Evolutionary conservation across 2,797 vertebrate species (phyloP).

Genomic region (Ptychobarbus kaznakovi): DNA sequence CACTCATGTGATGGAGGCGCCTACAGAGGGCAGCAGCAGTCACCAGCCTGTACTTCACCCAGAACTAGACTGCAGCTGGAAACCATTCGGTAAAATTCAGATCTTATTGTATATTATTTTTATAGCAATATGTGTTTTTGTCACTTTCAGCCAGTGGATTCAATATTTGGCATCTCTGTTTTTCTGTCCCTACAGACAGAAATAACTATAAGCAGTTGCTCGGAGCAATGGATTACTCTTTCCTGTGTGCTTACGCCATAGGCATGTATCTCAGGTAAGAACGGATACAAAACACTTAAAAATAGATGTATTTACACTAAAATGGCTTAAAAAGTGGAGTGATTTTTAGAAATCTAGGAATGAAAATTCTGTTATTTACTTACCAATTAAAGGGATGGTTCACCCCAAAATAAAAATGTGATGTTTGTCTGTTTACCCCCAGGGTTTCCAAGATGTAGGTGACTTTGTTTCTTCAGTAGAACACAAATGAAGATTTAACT

Average conservation of each 20-base stretch:
- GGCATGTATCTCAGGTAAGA: conserved; percentile 95
- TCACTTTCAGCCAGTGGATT: not conserved
- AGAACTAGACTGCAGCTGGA: conserved; percentile 88
- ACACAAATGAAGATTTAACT: too few species aligned
- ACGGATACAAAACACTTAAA: not conserved
- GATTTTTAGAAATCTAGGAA: not conserved
- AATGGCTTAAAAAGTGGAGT: not conserved
- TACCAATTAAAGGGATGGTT: too few species aligned
- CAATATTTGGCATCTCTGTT: not conserved
- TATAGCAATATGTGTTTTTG: not conserved
- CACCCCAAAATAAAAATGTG: too few species aligned
- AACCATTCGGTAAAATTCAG: conserved; percentile 86
- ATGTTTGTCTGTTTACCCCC: too few species aligned
- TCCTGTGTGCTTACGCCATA: conserved; percentile 92
- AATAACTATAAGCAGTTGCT: conserved; percentile 91
- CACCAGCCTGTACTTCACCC: conserved; percentile 66
- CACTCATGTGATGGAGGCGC: conserved; percentile 68
- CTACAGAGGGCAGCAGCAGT: conserved; percentile 41
- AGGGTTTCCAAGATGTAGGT: too few species aligned
- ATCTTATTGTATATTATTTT: not conserved
- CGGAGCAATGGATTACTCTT: conserved; percentile 93
- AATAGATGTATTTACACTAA: not conserved
- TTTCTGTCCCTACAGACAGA: conserved; percentile 77
- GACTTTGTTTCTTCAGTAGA: too few species aligned
- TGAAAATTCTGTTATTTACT: not conserved